Base-by-base conservation (phyloP, 2,888 invertebrate genomes). In the Heteromyza rotundicornis region DNA sequence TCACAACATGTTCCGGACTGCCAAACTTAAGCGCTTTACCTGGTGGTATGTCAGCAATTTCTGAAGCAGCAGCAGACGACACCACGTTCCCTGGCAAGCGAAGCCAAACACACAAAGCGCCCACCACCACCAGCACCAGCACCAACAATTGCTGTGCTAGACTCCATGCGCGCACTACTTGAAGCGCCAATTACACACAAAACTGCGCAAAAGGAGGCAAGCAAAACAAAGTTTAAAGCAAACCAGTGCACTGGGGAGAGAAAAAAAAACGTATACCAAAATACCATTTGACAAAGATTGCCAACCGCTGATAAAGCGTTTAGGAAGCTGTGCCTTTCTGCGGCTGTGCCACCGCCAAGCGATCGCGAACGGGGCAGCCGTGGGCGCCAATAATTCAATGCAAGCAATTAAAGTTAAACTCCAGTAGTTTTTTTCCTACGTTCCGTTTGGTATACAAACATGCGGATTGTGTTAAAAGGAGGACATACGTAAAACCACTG, bases 21-120 rank as follows among this genome's bases (percentile, higher is more conserved):
- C 36, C 24, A 40, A 52, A 59, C 58, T 55, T 50, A 47, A 60
- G 63, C 62, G 62, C 60, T 65, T 67, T 69, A 70, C 75, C 65
- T 66, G 79, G 80, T 76, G 78, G 79, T 70, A 77, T 77, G 70
- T 75, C 74, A 75, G 67, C 65, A 65, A 72, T 71, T 57, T 65
- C 60, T 23, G 47, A 62, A 61, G n/a, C 59, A 64, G 68, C 65
- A 68, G 68, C 64, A 62, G 62, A 57, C 63, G 64, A 65, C 68
- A 65, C 65, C 68, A 64, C 47, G 47, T 20, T 47, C 20, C 19
- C 47, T 12, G n/a, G 5, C 2, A 17, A 20, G 47, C 47, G n/a
- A n/a, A 12, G 40, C 40, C 7, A n/a, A 40, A n/a, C n/a, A 40
- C 12, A 7, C 12, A 47, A 57, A 62, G 63, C 63, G 27, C 47